Evolutionary conservation across 2,113 vertebrate species (phyloP).

Genomic region (Morone saxatilis): DNA sequence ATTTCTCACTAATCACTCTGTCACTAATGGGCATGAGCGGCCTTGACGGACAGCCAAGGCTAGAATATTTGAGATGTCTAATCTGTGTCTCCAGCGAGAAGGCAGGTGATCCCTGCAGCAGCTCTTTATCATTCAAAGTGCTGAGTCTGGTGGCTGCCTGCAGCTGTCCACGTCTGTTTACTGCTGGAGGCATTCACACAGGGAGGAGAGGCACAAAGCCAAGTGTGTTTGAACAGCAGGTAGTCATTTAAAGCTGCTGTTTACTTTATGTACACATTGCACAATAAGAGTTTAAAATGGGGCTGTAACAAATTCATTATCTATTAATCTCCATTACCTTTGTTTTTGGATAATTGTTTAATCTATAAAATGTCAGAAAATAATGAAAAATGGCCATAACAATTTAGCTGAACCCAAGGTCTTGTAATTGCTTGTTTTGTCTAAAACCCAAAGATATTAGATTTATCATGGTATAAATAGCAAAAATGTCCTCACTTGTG

Average conservation of each 20-base stretch:
- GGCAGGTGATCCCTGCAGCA: conserved; percentile 65
- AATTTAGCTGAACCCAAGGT: background rate
- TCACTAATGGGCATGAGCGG: conserved; percentile 43
- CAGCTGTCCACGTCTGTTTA: conserved; percentile 71
- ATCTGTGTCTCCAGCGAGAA: conserved; percentile 51
- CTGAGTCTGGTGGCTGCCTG: conserved; percentile 56
- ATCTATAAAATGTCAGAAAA: background rate
- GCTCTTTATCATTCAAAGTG: conserved; percentile 72
- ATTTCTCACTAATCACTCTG: conserved; percentile 59
- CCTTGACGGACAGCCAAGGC: conserved; percentile 49
- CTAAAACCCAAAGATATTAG: background rate
- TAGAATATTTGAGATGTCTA: conserved; percentile 54
- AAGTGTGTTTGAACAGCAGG: conserved; percentile 65
- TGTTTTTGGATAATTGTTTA: background rate
- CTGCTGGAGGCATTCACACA: conserved; percentile 44
- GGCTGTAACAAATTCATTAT: background rate
- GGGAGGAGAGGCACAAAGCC: conserved; percentile 23
- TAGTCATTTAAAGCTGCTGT: conserved; percentile 35
- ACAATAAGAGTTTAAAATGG: conserved; percentile 6
- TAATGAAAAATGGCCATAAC: background rate
- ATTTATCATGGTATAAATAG: background rate
- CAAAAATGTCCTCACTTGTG: no score
- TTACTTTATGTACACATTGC: conserved; percentile 29
- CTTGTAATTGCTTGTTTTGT: background rate
- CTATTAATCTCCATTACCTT: background rate